Evolutionary conservation across 2,113 vertebrate genomes (phyloP).

Genomic region (Podocnemis expansa): DNA sequence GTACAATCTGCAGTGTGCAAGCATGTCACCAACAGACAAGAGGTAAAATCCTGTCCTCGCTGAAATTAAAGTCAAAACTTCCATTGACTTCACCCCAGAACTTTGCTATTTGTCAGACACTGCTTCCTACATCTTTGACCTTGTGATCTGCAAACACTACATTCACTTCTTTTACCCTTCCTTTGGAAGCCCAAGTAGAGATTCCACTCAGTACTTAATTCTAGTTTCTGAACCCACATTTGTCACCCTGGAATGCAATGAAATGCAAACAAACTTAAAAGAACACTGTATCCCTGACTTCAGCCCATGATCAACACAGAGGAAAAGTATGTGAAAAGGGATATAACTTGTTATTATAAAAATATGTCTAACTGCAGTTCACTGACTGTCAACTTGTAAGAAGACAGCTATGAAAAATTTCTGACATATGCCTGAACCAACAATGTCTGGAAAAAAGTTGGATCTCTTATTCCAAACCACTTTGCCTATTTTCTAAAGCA

Average conservation of each 20-base stretch:
- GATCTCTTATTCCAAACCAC: constrained; percentile 49
- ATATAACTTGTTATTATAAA: constrained; percentile 48
- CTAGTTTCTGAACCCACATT: background rate
- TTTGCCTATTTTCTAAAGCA: constrained; percentile 61
- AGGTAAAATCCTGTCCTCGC: background rate
- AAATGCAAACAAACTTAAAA: constrained; percentile 39
- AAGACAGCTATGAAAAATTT: constrained; percentile 57
- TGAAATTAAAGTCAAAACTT: background rate
- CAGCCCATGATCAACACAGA: constrained; percentile 39
- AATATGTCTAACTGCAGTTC: constrained; percentile 38
- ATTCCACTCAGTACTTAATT: background rate
- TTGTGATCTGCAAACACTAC: rapidly evolving
- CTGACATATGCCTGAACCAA: constrained; percentile 65
- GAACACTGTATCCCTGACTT: constrained; percentile 51
- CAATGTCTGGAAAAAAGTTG: constrained; percentile 64
- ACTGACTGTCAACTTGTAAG: constrained; percentile 45
- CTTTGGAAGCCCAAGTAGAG: background rate
- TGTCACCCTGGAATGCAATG: constrained; percentile 24
- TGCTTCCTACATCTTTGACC: background rate
- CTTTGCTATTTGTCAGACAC: background rate
- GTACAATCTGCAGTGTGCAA: background rate
- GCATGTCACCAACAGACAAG: background rate
- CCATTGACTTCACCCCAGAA: background rate
- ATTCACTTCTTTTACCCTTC: background rate
- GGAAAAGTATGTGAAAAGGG: constrained; percentile 10